Evolutionary conservation across 2,888 invertebrate genomes (phyloP).

Genomic region (Drosophila borborema): DNA sequence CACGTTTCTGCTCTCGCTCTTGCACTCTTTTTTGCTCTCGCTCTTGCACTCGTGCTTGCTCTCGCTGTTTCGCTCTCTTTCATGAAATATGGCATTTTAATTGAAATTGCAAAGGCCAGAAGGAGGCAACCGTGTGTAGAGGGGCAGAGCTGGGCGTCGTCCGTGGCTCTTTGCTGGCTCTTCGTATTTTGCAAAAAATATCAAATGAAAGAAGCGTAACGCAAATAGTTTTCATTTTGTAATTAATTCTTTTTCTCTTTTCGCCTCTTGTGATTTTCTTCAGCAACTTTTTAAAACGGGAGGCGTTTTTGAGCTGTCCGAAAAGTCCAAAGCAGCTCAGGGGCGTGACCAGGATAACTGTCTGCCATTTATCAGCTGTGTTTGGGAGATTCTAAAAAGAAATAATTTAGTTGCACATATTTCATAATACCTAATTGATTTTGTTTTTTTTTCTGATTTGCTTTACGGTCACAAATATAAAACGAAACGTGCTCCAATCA

Average conservation of each 20-base stretch:
- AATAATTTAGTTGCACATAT: neutral
- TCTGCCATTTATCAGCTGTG: slow-evolving; percentile 32
- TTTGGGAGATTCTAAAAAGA: slow-evolving; percentile 13
- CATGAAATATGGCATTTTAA: slow-evolving; percentile 75
- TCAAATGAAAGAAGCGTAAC: slow-evolving; percentile 42
- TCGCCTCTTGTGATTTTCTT: slow-evolving; percentile 5
- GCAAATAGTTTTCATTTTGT: slow-evolving; percentile 55
- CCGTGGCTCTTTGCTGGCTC: neutral
- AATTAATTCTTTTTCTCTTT: slow-evolving; percentile 45
- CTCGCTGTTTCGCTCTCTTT: neutral
- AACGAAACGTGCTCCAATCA: slow-evolving; percentile 7
- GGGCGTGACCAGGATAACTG: slow-evolving; percentile 29
- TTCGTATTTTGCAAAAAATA: slow-evolving; percentile 35
- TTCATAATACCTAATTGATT: neutral
- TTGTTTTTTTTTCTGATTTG: neutral
- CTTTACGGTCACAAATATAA: neutral
- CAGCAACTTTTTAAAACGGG: slow-evolving; percentile 1
- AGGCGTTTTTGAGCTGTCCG: slow-evolving; percentile 24
- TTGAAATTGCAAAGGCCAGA: slow-evolving; percentile 70
- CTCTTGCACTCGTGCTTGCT: too few species aligned
- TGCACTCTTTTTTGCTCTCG: too few species aligned
- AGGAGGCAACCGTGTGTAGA: neutral
- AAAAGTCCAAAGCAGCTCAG: neutral
- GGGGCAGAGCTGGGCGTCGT: neutral
- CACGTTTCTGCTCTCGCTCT: too few species aligned